Evolutionary conservation across 92 coral and sea anemone species (phyloP).

Genomic region (Zoanthus sansibaricus): DNA sequence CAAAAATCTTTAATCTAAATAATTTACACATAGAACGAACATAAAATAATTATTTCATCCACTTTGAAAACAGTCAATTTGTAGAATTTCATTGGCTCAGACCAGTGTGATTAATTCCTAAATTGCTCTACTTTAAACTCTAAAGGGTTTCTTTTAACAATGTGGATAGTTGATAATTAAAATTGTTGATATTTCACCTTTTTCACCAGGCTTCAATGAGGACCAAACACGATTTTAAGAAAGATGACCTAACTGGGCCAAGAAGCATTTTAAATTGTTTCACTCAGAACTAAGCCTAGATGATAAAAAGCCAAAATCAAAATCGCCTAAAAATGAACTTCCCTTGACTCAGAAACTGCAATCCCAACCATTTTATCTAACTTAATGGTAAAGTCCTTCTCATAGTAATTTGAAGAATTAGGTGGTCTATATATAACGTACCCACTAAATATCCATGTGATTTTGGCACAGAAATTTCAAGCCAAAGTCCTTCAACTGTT

Average conservation of each 20-base stretch:
- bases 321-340: conserved; percentile 28
- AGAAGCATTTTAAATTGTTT: conserved; percentile 19
- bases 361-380: conserved; percentile 22
- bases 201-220: no score
- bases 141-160: neutral
- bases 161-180: neutral
- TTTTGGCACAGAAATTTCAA: neutral
- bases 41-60: neutral
- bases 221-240: no score
- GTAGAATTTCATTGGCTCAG: neutral
- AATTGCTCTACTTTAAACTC: neutral
- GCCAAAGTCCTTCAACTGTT: conserved; percentile 48
- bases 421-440: no score
- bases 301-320: conserved; percentile 16
- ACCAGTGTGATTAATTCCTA: neutral
- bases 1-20: neutral
- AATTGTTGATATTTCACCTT: neutral
- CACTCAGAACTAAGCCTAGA: conserved; percentile 10
- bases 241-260: no score
- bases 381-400: conserved; percentile 26
- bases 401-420: neutral
- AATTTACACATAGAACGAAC: no score
- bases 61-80: neutral
- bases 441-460: no score
- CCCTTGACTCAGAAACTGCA: conserved; percentile 45